Percentiles rank a stretch among this genome's conserved stretches.
phyloP scores from a whole-genome alignment of 64 coral and sea anemone genomes.

The Montipora foliosa region DNA sequence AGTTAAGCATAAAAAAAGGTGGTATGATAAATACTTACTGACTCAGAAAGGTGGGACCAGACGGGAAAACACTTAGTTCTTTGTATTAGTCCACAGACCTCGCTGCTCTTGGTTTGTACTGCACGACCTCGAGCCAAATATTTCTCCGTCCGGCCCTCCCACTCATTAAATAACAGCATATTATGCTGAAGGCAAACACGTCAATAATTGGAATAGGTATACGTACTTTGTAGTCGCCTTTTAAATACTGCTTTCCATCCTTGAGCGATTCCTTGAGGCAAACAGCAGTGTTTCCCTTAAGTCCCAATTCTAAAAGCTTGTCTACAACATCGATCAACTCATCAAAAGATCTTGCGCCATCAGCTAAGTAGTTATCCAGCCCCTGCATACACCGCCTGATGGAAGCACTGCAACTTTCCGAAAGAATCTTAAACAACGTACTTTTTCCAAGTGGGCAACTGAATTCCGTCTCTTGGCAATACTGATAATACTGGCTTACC shows the following conservation, averaged over 20 bases:
- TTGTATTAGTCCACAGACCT: not conserved
- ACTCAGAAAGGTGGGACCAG: not conserved
- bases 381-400: constrained; percentile 29
- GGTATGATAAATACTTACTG: not conserved
- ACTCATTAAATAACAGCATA: not conserved
- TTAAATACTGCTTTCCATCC: constrained; percentile 40
- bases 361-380: constrained; percentile 25
- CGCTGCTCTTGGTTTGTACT: not conserved
- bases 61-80: not conserved
- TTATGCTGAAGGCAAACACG: not conserved
- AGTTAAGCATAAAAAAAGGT: not conserved
- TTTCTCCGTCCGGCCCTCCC: not conserved
- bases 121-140: not conserved
- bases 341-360: constrained; percentile 28
- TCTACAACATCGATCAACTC: not conserved
- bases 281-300: not conserved
- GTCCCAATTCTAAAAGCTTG: constrained; percentile 9
- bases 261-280: constrained; percentile 39
- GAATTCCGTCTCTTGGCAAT: constrained; percentile 14
- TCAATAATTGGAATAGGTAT: not conserved
- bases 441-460: constrained; percentile 5
- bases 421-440: not conserved
- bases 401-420: constrained; percentile 16
- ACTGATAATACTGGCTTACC: constrained; percentile 23
- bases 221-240: constrained; percentile 4